Evolutionary conservation across 23 tunicate genomes (phyloP), one percentile per base, ranked within the genome.

Genomic region (Halocynthia roretzi): DNA sequence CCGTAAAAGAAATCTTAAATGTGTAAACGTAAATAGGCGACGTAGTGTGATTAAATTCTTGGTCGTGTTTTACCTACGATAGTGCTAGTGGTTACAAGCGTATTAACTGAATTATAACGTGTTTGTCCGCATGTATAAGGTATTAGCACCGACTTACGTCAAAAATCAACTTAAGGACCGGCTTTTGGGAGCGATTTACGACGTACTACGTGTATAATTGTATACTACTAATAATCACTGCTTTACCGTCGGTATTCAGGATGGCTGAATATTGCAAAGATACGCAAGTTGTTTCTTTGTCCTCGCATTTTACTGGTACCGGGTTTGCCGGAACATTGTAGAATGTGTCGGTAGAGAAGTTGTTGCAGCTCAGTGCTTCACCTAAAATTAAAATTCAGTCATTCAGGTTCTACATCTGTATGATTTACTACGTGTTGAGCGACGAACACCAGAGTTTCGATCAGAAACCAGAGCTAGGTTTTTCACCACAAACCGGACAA

Each of bases 211-310:
- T 14, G 15, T 58, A 14, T 58, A 2, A 58, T 15, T 58, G 63
- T 58, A 58, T 58, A 15, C 4, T 14, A 58, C 17, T 14, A n/a
- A 15, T 14, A 58, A 4, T 14, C 63, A 14, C n/a, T 58, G 17
- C 15, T 14, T 14, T 51, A 74, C 78, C 21, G 6, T 74, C 78
- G 8, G 78, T 54, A 8, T n/a, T 31, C 11, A 74, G 78, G 9
- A 10, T 10, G 5, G 78, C 78, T 12, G 78, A 2, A 44, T 53
- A 74, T 4, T 74, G 78, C 8, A 74, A 22, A 56, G 78, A 53
- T 8, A 54, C 78, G 31, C 78, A 74, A 8, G 78, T 53, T 0
- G 62, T 10, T 54, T 74, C 56, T 4, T 44, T 21, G 55, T 74
- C 78, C 22, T 10, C 62, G 31, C 78, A 74, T 14, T 10, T 9